Base-by-base conservation (phyloP, 2,797 vertebrate genomes). In the Xiphophorus birchmanni region DNA sequence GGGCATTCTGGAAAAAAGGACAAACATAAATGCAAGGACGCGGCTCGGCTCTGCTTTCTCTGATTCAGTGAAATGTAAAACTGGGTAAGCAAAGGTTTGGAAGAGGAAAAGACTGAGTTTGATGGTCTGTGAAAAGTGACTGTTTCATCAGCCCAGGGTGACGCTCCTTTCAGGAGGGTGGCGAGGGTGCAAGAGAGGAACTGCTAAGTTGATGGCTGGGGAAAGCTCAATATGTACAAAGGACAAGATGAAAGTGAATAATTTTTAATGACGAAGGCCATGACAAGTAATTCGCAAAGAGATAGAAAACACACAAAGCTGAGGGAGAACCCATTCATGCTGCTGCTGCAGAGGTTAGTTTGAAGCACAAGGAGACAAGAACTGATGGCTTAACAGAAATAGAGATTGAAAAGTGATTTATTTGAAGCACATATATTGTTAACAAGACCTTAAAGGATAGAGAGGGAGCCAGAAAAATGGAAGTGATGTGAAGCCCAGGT, bases 51-150 rank as follows among this genome's bases (percentile, higher is more conserved):
- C 88, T 83, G 84, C 87, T 93, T 91, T 87, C 89, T 91, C 90
- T 82, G 91, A 94, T 88, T 93, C 92, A 88, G 90, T 92, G 91
- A 94, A 93, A 94, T 92, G 87, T 91, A 90, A 93, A 92, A 91
- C 87, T 74, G 84, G 77, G 86, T 60, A 9, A 76, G 45, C 54
- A 75, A 75, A 76, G 81, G 48, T 85, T 83, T 83, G 69, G 71
- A 78, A 56, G 77, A 54, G 78, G 82, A 77, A 54, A 80, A 78
- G 72, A 83, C 72, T 18, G 72, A 76, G 86, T 81, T 82, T 86
- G 86, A 90, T 80, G 84, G 87, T 73, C 82, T 87, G 86, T 89
- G 87, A 77, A 90, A 90, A 81, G 73, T 81, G 82, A 82, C 77
- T 18, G 45, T 58, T 47, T 47, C 76, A 84, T 84, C 84, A 40